phyloP scores from a whole-genome alignment of 2,113 vertebrate species.

The Heloderma charlesbogerti region DNA sequence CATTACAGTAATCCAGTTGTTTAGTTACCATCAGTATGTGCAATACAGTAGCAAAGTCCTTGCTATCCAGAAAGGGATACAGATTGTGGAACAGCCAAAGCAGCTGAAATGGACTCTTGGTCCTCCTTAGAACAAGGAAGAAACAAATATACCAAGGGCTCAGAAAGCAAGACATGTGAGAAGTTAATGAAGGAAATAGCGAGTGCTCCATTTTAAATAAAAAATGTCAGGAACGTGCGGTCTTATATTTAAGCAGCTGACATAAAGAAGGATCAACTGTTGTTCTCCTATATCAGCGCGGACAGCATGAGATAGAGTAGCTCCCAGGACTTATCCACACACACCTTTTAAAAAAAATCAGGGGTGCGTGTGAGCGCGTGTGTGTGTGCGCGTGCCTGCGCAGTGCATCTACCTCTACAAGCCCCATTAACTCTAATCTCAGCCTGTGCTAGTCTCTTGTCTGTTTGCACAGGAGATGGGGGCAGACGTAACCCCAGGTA shows the following conservation, averaged over 20 bases:
- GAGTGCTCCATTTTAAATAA: background rate
- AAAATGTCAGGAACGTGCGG: no score
- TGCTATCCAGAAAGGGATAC: background rate
- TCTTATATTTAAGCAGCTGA: background rate
- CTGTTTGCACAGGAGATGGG: background rate
- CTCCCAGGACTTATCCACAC: background rate
- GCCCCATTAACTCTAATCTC: background rate
- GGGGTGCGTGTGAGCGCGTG: no score
- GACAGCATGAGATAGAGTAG: background rate
- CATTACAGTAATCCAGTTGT: no score
- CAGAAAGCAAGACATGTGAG: background rate
- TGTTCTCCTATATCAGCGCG: background rate
- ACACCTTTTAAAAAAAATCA: background rate
- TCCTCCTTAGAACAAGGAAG: background rate
- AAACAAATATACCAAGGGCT: background rate
- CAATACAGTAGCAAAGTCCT: background rate
- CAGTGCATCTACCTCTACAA: background rate
- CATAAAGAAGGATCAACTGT: background rate
- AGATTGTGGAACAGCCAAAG: background rate
- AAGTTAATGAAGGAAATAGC: no score
- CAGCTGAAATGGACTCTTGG: background rate
- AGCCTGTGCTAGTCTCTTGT: background rate
- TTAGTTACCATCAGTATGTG: no score
- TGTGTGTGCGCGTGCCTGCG: no score
- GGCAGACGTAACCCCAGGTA: background rate